phyloP scores from a whole-genome alignment of 2,888 invertebrate genomes.

The Leptopterna dolabrata region DNA sequence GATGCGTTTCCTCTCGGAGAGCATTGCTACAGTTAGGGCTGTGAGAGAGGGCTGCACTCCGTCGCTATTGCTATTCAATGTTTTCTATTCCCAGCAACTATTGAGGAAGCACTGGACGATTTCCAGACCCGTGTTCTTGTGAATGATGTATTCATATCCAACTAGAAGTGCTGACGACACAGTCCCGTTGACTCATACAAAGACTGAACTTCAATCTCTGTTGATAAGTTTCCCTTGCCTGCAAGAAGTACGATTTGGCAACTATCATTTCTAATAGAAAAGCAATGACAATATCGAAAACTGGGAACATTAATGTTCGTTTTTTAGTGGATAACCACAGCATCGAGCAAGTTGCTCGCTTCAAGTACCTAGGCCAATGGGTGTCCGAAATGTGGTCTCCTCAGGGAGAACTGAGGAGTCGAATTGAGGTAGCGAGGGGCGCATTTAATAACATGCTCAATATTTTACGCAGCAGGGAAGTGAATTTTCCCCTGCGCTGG shows the following conservation, averaged over 20 bases:
- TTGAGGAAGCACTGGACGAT: background rate
- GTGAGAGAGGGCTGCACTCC: background rate
- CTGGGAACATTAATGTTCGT: background rate
- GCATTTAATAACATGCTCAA: no score
- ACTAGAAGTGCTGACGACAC: slow-evolving; percentile 23
- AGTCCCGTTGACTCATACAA: background rate
- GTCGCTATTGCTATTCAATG: background rate
- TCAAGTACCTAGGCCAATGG: slow-evolving; percentile 34
- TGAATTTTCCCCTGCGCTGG: no score
- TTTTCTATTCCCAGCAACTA: no score
- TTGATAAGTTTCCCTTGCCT: background rate
- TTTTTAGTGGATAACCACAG: background rate
- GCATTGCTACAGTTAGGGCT: no score
- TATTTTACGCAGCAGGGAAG: background rate
- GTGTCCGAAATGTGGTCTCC: background rate
- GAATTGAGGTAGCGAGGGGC: no score
- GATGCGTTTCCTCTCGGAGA: no score
- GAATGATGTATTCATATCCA: background rate
- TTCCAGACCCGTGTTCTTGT: background rate
- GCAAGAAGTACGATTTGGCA: background rate
- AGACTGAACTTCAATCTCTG: background rate
- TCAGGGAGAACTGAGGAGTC: no score
- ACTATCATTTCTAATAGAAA: slow-evolving; percentile 1
- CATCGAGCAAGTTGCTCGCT: slow-evolving; percentile 10
- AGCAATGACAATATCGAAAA: background rate